Base-by-base conservation (phyloP, 2,113 vertebrate genomes). In the Erpornis zantholeuca region DNA sequence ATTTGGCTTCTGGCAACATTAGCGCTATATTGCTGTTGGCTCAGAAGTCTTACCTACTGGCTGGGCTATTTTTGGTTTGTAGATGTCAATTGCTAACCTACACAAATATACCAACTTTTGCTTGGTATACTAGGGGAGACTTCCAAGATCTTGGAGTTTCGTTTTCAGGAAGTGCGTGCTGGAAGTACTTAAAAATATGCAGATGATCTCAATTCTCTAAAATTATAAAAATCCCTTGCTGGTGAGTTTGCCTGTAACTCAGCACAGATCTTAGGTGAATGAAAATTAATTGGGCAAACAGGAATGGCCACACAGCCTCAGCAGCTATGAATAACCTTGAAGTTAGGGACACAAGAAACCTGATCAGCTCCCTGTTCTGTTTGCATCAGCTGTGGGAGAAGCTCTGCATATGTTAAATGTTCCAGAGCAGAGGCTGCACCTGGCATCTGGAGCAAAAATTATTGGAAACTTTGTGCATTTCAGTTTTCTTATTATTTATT, bases 51-150 rank as follows among this genome's bases (percentile, higher is more conserved):
- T 92, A 94, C 78, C 90, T 93, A 79, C 66, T 91, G 85, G 76
- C 86, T 1, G 36, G 60, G 56, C 77, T 96, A 86, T 97, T 96
- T 95, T 95, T 90, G 90, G 88, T 88, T 66, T 86, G 36, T 92
- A 80, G 69, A 92, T 96, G 53, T 94, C 82, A 77, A 79, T 60
- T 80, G 75, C 82, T 86, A 95, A 92, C 82, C 75, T 87, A 89
- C 86, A 83, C 88, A 70, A 86, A 81, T 86, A 66, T 54, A 93
- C 0, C 29, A 92, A 84, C 63, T 92, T 89, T 85, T 88, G 19
- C 87, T 78, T 72, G 59, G 68, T 6, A 6, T 68, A 35, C 53
- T 38, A 42, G 56, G 20, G 44, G 94, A 80, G 61, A 36, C 24
- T 78, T 93, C 52, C 44, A 80, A 84, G 64, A 78, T 60, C 15